A percentile compares a stretch with the other conserved stretches of the same genome.
Evolutionary conservation across 2,888 invertebrate species (phyloP).

Genomic region (Drosophila anomalata): DNA sequence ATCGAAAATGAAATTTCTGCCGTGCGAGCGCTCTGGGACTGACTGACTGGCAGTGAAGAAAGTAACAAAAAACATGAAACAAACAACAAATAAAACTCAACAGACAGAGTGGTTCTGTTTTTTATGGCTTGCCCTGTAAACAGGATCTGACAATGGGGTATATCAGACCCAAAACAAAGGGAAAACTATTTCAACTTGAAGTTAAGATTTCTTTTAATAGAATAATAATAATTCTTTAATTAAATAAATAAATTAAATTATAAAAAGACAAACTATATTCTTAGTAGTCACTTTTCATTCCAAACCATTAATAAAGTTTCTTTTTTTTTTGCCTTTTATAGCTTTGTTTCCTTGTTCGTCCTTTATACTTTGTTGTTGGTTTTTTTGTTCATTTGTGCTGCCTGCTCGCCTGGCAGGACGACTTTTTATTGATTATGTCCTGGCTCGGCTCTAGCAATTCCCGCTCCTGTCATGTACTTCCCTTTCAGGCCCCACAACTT

Average conservation of each 20-base stretch:
- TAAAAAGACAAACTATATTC: no score
- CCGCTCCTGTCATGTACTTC: constrained; percentile 47
- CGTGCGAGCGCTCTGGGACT: constrained; percentile 4
- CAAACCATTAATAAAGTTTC: neutral
- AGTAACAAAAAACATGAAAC: constrained; percentile 18
- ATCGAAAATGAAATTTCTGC: constrained; percentile 43
- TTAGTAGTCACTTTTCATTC: no score
- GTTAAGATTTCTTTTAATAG: no score
- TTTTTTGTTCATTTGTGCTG: constrained; percentile 50
- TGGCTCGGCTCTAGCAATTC: constrained; percentile 23
- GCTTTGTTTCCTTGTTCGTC: constrained; percentile 13
- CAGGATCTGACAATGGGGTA: neutral
- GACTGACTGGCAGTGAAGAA: constrained; percentile 1
- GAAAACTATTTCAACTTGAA: no score
- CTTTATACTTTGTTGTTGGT: constrained; percentile 42
- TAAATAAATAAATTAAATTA: no score
- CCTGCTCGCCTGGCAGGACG: constrained; percentile 47
- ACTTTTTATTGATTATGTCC: constrained; percentile 72
- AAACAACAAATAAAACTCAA: constrained; percentile 23
- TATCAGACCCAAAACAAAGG: neutral
- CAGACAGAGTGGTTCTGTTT: constrained; percentile 27
- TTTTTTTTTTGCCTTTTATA: constrained; percentile 2
- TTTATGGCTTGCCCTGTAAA: constrained; percentile 17
- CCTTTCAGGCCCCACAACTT: constrained; percentile 24
- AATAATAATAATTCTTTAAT: no score